These are phyloP conservation scores for Spatula versicolor DNA, from an alignment of 2,797 vertebrate species.

Conservation along the genomic window DNA sequence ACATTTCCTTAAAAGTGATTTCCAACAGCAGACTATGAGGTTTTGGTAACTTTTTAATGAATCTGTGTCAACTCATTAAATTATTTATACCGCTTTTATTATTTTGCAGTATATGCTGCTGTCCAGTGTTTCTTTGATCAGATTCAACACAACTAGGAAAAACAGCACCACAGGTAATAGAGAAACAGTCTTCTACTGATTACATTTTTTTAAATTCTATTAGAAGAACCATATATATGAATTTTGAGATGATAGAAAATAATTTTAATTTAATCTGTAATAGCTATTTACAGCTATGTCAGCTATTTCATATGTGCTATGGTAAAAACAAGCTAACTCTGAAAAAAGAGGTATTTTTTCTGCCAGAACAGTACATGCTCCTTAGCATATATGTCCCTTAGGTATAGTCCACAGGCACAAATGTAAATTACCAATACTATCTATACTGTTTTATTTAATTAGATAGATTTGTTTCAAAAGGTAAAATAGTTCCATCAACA, in stretches of 20 bases:
- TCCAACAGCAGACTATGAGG: background rate
- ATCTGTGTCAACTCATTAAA: background rate
- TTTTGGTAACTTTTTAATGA: conserved; percentile 26
- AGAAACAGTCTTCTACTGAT: background rate
- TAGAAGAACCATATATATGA: background rate
- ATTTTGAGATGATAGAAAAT: background rate
- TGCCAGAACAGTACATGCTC: background rate
- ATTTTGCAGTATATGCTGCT: background rate
- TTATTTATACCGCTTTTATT: background rate
- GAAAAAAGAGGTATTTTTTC: background rate
- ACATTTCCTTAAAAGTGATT: background rate
- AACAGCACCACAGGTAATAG: background rate
- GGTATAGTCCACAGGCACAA: background rate
- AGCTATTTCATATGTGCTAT: background rate
- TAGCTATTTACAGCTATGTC: background rate
- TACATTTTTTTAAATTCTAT: background rate
- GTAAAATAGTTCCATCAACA: background rate
- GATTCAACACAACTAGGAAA: background rate
- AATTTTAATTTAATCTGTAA: background rate
- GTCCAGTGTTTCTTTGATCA: background rate
- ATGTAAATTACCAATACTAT: background rate
- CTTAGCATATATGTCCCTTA: background rate
- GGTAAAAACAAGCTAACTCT: background rate
- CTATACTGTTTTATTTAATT: background rate
- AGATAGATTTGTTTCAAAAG: background rate